A percentile compares a stretch with the other conserved stretches of the same genome.
phyloP scores from a whole-genome alignment of 2,888 invertebrate genomes.

The Orchesellides sinensis region DNA sequence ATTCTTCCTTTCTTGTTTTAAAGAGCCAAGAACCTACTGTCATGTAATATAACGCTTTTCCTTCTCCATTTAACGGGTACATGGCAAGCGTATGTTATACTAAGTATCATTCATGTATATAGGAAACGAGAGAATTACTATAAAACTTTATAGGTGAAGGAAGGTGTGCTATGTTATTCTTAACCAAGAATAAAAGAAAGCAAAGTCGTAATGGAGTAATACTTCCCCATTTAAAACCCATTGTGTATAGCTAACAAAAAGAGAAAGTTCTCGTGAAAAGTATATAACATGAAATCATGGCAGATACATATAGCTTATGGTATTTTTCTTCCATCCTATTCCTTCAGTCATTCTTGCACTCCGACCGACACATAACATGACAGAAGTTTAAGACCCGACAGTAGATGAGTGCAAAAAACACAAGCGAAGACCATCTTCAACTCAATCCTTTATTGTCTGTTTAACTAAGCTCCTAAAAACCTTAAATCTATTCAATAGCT shows the following conservation, averaged over 20 bases:
- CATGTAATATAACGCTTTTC: background rate
- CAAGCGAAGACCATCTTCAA: slow-evolving; percentile 58
- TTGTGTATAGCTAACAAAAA: background rate
- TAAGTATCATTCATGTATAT: no score
- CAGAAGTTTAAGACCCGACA: slow-evolving; percentile 62
- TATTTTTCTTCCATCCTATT: slow-evolving; percentile 13
- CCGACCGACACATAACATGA: slow-evolving; percentile 64
- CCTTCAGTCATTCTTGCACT: slow-evolving; percentile 60
- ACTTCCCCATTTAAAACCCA: slow-evolving; percentile 14
- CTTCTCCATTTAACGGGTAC: no score
- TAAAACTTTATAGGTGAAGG: no score
- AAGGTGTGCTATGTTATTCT: slow-evolving; percentile 9
- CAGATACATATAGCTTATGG: no score
- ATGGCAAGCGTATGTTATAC: no score
- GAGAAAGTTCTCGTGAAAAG: background rate
- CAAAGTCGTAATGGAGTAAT: slow-evolving; percentile 2
- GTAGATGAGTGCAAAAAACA: slow-evolving; percentile 64
- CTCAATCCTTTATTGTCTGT: slow-evolving; percentile 68
- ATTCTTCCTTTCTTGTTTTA: slow-evolving; percentile 1
- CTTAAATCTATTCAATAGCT: slow-evolving; percentile 61
- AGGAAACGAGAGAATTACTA: no score
- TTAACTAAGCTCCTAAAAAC: slow-evolving; percentile 65
- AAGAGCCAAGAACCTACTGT: slow-evolving; percentile 12
- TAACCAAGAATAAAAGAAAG: background rate
- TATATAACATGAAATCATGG: background rate